A percentile compares a stretch with the other conserved stretches of the same genome.
Evolutionary conservation across 2,113 vertebrate genomes (phyloP).

Genomic region (Cyanoliseus patagonus): DNA sequence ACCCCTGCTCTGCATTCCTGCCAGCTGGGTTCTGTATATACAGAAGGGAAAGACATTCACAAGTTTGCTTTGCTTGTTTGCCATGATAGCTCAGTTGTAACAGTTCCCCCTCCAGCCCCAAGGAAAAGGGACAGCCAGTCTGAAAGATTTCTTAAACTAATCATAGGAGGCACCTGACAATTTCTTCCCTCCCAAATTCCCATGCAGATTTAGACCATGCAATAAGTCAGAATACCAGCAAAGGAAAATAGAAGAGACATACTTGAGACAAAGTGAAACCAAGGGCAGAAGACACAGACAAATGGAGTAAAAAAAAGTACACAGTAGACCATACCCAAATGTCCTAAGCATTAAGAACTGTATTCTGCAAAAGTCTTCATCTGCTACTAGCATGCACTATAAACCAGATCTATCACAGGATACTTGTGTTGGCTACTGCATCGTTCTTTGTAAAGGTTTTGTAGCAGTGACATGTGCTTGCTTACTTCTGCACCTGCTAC

Average conservation of each 20-base stretch:
- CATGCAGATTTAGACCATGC: background rate
- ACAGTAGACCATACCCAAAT: background rate
- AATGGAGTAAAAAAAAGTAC: background rate
- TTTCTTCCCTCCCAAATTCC: background rate
- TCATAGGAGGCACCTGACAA: background rate
- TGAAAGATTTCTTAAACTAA: background rate
- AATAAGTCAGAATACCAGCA: background rate
- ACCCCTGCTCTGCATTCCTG: background rate
- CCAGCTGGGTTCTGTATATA: conserved; percentile 8
- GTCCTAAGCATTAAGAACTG: background rate
- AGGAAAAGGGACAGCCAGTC: background rate
- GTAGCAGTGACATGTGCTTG: background rate
- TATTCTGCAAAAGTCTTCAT: background rate
- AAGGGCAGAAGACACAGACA: background rate
- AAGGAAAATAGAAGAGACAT: background rate
- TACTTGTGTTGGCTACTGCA: background rate
- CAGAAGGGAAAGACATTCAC: background rate
- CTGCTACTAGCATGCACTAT: background rate
- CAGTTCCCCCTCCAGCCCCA: background rate
- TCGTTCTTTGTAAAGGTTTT: background rate
- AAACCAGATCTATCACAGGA: background rate
- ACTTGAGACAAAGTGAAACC: background rate
- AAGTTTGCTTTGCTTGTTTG: background rate
- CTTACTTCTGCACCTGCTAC: background rate
- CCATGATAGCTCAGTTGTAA: background rate